These are phyloP conservation scores for Lysandra coridon DNA, from an alignment of 2,888 invertebrate genomes.

Conservation along the genomic window DNA sequence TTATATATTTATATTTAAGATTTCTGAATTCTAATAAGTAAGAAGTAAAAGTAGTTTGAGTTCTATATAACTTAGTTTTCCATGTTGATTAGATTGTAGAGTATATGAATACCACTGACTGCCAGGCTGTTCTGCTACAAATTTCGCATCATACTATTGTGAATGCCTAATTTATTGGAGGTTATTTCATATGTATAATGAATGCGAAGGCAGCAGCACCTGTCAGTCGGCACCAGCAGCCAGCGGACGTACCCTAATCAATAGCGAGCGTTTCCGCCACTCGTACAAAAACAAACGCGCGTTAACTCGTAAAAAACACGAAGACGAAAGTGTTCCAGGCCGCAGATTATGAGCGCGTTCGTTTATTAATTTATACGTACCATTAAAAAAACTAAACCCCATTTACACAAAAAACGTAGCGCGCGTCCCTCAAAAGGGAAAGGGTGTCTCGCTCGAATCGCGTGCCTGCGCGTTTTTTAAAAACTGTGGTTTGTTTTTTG, in stretches of 20 bases:
- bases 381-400: constrained; percentile 75
- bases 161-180: neutral
- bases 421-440: constrained; percentile 78
- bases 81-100: neutral
- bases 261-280: constrained; percentile 71
- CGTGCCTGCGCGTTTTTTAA: constrained; percentile 79
- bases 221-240: constrained; percentile 51
- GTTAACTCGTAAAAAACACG: constrained; percentile 65
- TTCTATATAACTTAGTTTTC: neutral
- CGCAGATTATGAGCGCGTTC: constrained; percentile 79
- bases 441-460: constrained; percentile 74
- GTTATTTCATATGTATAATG: neutral
- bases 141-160: neutral
- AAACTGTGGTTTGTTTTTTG: constrained; percentile 78
- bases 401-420: constrained; percentile 72
- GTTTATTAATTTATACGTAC: constrained; percentile 80
- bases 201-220: constrained; percentile 52
- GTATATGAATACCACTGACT: neutral
- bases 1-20: too few species aligned
- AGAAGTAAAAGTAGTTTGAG: neutral
- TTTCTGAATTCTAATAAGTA: too few species aligned
- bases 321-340: constrained; percentile 78
- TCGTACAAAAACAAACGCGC: constrained; percentile 76
- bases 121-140: neutral
- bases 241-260: constrained; percentile 61